Conservation (phyloP, 1,140 invertebrate species). For the Drosophila ironensis region DNA sequence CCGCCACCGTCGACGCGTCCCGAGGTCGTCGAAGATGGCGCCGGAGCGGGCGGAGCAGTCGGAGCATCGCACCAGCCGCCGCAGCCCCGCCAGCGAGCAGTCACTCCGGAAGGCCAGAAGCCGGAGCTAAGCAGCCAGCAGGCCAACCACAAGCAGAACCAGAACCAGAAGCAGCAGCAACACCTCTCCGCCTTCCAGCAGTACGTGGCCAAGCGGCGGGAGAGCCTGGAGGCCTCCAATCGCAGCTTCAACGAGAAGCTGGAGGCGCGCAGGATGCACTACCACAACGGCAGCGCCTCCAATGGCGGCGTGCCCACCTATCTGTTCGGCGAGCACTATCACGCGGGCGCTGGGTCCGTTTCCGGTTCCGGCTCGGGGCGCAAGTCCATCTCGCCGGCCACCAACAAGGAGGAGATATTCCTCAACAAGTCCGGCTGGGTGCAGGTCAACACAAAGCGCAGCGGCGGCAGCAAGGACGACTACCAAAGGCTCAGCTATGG, state of each 20-base stretch:
- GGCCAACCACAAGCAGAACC: background rate
- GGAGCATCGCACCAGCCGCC: slow-evolving; percentile 1
- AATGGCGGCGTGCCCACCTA: slow-evolving; percentile 66
- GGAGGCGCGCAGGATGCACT: slow-evolving; percentile 79
- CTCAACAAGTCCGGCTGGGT: slow-evolving; percentile 82
- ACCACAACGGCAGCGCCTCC: slow-evolving; percentile 35
- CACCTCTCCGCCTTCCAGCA: slow-evolving; percentile 71
- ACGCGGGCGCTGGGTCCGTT: too few species aligned
- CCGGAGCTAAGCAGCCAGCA: slow-evolving; percentile 8
- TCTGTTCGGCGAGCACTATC: slow-evolving; percentile 74
- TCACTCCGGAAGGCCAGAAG: slow-evolving; percentile 21
- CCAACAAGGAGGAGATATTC: slow-evolving; percentile 76
- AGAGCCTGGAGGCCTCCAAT: slow-evolving; percentile 76
- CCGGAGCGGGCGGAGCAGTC: background rate
- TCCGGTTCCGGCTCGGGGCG: slow-evolving; percentile 8
- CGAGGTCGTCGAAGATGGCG: slow-evolving; percentile 32
- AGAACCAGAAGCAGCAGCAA: slow-evolving; percentile 13
- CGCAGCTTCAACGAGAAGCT: slow-evolving; percentile 80
- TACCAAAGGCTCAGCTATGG: slow-evolving; percentile 46
- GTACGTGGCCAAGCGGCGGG: slow-evolving; percentile 77
- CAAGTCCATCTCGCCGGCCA: slow-evolving; percentile 44
- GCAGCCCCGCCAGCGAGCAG: slow-evolving; percentile 18
- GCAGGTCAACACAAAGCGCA: slow-evolving; percentile 69
- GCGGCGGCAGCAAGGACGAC: slow-evolving; percentile 31
- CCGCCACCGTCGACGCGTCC: slow-evolving; percentile 21